A percentile compares a stretch with the other conserved stretches of the same genome.
Evolutionary conservation across 2,113 vertebrate species (phyloP).

Genomic region (Tragelaphus imberbis): DNA sequence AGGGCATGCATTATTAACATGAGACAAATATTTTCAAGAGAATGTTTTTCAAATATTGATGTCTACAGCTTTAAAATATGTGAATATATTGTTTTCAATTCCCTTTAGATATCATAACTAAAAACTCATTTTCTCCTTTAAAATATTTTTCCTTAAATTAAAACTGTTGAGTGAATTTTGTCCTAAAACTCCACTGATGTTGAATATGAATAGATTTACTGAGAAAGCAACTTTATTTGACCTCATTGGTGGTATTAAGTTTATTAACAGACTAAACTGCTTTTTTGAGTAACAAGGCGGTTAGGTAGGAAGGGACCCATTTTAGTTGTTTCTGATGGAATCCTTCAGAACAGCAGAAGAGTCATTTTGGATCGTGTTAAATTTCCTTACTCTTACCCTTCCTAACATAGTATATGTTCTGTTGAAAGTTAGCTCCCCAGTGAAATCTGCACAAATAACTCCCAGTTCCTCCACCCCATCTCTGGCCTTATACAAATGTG

Average conservation of each 20-base stretch:
- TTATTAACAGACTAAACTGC: conserved; percentile 32
- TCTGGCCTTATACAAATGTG: conserved; percentile 12
- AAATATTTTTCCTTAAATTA: not conserved
- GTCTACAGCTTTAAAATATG: not conserved
- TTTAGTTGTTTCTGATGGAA: conserved; percentile 38
- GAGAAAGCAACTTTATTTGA: conserved; percentile 52
- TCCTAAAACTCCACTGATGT: not conserved
- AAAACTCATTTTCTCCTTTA: not conserved
- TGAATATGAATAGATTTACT: conserved; percentile 27
- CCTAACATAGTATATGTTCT: conserved; percentile 51
- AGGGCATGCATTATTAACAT: not conserved
- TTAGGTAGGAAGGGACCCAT: not conserved
- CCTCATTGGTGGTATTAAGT: conserved; percentile 9
- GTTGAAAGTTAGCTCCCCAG: conserved; percentile 1
- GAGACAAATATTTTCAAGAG: conserved; percentile 31
- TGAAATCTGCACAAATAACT: conserved; percentile 58
- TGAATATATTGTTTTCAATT: conserved; percentile 8
- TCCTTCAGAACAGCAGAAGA: conserved; percentile 53
- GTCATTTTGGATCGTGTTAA: not conserved
- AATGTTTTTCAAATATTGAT: not conserved
- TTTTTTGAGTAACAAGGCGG: not conserved
- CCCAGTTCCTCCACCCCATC: not conserved
- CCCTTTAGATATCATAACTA: not conserved
- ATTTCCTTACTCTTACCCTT: conserved; percentile 14
- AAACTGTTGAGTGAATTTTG: conserved; percentile 16